Percentiles rank a stretch among this genome's conserved stretches.
phyloP scores from a whole-genome alignment of 2,888 invertebrate species.

The Scaptomyza polygonia region DNA sequence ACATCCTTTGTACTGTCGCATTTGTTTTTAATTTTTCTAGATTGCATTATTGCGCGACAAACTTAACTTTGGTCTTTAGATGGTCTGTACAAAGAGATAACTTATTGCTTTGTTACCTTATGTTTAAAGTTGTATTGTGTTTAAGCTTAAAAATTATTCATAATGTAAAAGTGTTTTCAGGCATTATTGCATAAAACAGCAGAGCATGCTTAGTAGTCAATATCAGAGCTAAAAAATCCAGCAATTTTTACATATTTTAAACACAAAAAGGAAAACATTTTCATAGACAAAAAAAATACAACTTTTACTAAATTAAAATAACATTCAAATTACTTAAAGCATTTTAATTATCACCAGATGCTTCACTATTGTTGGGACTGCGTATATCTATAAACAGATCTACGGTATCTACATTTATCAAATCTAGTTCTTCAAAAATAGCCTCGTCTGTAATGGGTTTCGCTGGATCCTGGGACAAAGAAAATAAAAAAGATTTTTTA shows the following conservation, averaged over 20 bases:
- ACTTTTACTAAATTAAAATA: not conserved
- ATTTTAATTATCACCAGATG: constrained; percentile 7
- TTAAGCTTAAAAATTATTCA: not conserved
- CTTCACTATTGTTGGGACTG: not conserved
- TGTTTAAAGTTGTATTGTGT: not conserved
- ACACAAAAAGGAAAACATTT: not conserved
- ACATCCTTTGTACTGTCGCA: constrained; percentile 17
- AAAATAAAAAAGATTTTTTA: not conserved
- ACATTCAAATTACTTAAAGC: not conserved
- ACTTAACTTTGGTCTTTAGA: not conserved
- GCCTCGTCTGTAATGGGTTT: constrained; percentile 49
- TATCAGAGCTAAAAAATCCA: no score
- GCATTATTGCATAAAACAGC: not conserved
- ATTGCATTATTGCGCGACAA: constrained; percentile 14
- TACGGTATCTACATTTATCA: constrained; percentile 61
- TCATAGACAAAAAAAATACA: not conserved
- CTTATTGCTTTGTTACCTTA: not conserved
- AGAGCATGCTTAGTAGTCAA: not conserved
- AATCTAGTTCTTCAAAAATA: constrained; percentile 63
- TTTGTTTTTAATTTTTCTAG: constrained; percentile 19
- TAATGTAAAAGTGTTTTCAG: not conserved
- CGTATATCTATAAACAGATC: constrained; percentile 66
- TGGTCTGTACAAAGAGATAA: not conserved
- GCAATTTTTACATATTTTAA: no score
- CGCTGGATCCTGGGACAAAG: constrained; percentile 46